Evolutionary conservation across 1,140 invertebrate species (phyloP), one percentile per base, ranked within the genome.

Genomic region (Drosophila pectinifera): DNA sequence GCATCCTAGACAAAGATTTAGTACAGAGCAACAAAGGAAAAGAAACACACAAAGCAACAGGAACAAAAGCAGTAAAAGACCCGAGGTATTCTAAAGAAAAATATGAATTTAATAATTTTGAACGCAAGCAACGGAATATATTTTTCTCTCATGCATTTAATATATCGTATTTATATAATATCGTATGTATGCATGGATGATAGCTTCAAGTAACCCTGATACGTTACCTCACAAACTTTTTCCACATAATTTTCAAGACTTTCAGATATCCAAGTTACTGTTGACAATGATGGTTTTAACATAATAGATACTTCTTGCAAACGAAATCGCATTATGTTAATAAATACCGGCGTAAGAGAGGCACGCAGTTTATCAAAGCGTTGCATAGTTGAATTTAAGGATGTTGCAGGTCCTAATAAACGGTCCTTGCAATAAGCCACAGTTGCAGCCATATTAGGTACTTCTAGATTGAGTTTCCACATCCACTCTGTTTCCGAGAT

Each of bases 191-290:
- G n/a, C n/a, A n/a, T n/a, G n/a, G n/a, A n/a, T n/a, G n/a, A n/a
- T n/a, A n/a, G n/a, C n/a, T n/a, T n/a, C n/a, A n/a, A n/a, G n/a
- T n/a, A n/a, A n/a, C 4, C 8, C 6, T 18, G 8, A 11, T 18
- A 10, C 34, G 16, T 68, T 68, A 90, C 86, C 55, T 61, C 22
- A n/a, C 75, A 72, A 8, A 94, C 93, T 92, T 95, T 94, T 80
- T 95, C 95, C 4, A 96, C 93, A 79, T 97, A 95, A 63, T 95
- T 93, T 79, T 96, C 94, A 3, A 97, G 94, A 68, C 95, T 94
- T 49, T 94, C 93, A 16, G 96, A 97, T 4, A 95, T 95, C 97
- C 97, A 98, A 0, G 95, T 96, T 16, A 97, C 94, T 1, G 94
- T 94, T 0, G 95, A 96, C 5, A 97, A 90, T 8, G 96, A 96